Base-by-base conservation (phyloP, 2,888 invertebrate genomes). In the Drosophila hawaiiensis region DNA sequence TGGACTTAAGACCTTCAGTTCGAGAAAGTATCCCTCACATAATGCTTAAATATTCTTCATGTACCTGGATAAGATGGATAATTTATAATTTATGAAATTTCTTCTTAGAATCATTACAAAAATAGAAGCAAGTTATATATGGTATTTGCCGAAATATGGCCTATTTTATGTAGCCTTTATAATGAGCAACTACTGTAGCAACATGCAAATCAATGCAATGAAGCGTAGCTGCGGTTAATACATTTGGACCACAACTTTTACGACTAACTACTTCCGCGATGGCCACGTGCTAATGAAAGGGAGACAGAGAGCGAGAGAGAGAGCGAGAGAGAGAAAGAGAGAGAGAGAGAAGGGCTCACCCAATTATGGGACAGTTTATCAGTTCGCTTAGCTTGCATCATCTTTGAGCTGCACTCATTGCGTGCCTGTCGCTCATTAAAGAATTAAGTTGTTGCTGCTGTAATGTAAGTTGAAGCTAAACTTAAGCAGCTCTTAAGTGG, bases 181-280 rank as follows among this genome's bases (percentile, higher is more conserved):
- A 63, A 0, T 19, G 59, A 41, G 19, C 53, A 29, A 49, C 16
- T 39, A 87, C 85, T 88, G 73, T 90, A 53, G 29, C 47, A 62
- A 33, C 68, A 83, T 74, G 90, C 71, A 90, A 74, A 75, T 54
- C 67, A 71, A 72, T 67, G 74, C 87, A 89, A 78, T 91, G 80
- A 58, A 82, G 91, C 87, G 88, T 90, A 70, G 70, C 71, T 85
- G 91, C 89, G 89, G 87, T 89, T 89, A 67, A 78, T 74, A 85
- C 70, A 76, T 82, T 68, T 86, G 90, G 90, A 87, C 83, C 90
- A 88, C 78, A 78, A 64, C 60, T 63, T 58, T 78, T 54, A 58
- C 73, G 60, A 56, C 52, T 68, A 78, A 77, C 79, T 73, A 87
- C 85, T 91, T 87, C 90, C 90, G 91, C 50, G 59, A 67, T 75